Evolutionary conservation across 2,888 invertebrate species (phyloP).

Genomic region (Orthosia incerta): DNA sequence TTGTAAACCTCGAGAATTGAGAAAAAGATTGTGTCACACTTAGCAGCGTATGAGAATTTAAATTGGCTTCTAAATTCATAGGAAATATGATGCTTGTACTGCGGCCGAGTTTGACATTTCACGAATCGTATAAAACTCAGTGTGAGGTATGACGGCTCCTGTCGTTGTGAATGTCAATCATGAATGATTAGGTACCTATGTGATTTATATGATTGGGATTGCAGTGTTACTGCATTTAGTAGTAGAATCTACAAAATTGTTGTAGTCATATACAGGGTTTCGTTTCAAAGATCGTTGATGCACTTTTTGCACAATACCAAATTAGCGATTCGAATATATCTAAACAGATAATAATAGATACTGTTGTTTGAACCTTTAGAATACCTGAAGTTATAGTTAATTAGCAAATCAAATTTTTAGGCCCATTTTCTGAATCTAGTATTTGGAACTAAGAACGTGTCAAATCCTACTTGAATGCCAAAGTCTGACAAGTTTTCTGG

Average conservation of each 20-base stretch:
- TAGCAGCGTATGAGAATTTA: not conserved
- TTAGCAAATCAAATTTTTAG: too few relatives aligned
- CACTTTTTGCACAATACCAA: too few relatives aligned
- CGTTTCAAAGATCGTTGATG: too few relatives aligned
- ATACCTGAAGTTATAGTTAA: too few relatives aligned
- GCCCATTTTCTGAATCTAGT: too few relatives aligned
- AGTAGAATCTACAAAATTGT: not conserved
- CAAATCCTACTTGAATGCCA: too few relatives aligned
- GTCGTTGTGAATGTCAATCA: constrained; percentile 39
- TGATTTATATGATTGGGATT: constrained; percentile 9
- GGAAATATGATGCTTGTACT: not conserved
- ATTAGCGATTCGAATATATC: too few relatives aligned
- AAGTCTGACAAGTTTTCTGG: too few relatives aligned
- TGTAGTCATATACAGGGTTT: too few relatives aligned
- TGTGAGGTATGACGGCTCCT: constrained; percentile 26
- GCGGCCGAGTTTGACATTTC: constrained; percentile 36
- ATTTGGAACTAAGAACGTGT: too few relatives aligned
- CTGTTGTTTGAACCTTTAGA: too few relatives aligned
- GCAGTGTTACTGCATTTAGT: not conserved
- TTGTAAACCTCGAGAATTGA: not conserved
- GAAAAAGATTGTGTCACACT: not conserved
- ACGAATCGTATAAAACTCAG: constrained; percentile 46
- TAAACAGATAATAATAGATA: too few relatives aligned
- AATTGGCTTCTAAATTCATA: constrained; percentile 19
- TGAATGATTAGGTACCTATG: constrained; percentile 25